Percentiles rank a stretch among this genome's conserved stretches.
phyloP scores from a whole-genome alignment of 1,140 invertebrate genomes.

The Apis laboriosa region DNA sequence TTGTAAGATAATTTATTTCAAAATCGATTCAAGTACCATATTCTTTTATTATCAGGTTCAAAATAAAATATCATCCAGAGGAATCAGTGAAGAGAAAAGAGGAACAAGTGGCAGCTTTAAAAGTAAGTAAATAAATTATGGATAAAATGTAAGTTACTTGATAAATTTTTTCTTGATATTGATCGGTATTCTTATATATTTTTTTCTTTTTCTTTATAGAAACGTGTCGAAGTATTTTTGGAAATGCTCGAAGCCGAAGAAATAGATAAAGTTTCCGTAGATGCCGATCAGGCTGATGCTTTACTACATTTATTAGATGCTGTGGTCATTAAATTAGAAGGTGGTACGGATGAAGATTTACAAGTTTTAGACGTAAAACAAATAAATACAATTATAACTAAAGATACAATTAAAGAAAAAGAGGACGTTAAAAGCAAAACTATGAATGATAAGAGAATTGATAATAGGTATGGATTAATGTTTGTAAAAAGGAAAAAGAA shows the following conservation, averaged over 20 bases:
- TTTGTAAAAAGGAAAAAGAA: neutral
- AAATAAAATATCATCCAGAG: constrained; percentile 99
- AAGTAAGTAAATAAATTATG: constrained; percentile 82
- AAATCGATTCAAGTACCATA: neutral
- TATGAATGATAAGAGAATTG: constrained; percentile 71
- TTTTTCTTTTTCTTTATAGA: constrained; percentile 81
- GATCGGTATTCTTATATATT: neutral
- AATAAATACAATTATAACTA: constrained; percentile 60
- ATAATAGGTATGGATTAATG: constrained; percentile 58
- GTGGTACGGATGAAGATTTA: constrained; percentile 97
- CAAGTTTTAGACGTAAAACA: constrained; percentile 89
- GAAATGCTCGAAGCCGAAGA: constrained; percentile 89
- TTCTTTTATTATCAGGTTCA: constrained; percentile 90
- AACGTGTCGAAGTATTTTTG: constrained; percentile 94
- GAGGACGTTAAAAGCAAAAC: constrained; percentile 76
- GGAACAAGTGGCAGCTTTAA: constrained; percentile 91
- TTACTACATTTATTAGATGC: constrained; percentile 96
- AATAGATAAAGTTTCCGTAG: constrained; percentile 90
- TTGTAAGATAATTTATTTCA: neutral
- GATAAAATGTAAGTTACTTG: constrained; percentile 2
- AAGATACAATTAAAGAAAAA: constrained; percentile 75
- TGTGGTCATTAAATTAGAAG: constrained; percentile 98
- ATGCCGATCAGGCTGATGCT: constrained; percentile 92
- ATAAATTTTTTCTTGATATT: constrained; percentile 4
- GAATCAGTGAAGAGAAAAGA: constrained; percentile 95